Conservation (phyloP, 1,140 invertebrate genomes). For the Papilio machaon region DNA sequence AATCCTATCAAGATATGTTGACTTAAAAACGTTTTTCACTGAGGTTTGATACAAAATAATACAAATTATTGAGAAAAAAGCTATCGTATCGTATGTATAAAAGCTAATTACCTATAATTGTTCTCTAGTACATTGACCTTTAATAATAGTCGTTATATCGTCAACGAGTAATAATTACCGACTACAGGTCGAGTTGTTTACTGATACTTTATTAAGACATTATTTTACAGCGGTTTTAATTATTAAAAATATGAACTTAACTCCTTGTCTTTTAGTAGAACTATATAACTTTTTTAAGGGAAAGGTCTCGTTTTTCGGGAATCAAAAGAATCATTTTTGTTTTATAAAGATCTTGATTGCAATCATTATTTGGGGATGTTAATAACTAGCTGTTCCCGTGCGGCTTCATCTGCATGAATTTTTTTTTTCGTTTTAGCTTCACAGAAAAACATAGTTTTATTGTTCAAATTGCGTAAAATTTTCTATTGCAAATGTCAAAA, state of each 20-base stretch:
- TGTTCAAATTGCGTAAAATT: no score
- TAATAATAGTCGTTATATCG: neutral
- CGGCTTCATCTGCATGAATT: no score
- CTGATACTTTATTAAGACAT: neutral
- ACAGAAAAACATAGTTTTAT: no score
- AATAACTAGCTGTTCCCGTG: no score
- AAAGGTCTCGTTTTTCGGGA: neutral
- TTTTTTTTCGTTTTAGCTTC: no score
- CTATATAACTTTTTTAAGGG: neutral
- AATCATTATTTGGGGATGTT: no score
- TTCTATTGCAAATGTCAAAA: no score
- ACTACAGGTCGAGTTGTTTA: conserved; percentile 1
- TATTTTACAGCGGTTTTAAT: neutral
- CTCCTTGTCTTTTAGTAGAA: neutral
- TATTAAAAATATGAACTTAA: neutral
- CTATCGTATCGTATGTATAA: neutral
- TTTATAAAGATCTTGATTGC: neutral
- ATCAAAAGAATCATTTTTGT: neutral
- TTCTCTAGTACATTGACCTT: neutral
- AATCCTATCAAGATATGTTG: neutral
- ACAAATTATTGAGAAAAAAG: neutral
- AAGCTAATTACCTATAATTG: neutral
- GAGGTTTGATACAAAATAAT: neutral
- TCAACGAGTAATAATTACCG: neutral
- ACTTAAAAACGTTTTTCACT: neutral